Conservation (phyloP, 2,888 invertebrate species). For the Eupithecia pulchellata region DNA sequence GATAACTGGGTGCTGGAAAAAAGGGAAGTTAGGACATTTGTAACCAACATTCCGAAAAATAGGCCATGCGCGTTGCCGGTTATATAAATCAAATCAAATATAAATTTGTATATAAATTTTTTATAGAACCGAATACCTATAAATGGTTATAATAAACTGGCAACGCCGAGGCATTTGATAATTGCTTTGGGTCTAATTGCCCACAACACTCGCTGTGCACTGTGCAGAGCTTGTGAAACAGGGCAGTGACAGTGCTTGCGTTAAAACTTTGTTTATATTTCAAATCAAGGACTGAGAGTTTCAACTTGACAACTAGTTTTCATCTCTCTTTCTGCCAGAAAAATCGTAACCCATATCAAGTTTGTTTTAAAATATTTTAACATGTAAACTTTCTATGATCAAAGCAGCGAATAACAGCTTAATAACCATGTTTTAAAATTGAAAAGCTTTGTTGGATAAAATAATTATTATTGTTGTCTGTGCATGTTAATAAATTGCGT, state of each 20-base stretch:
- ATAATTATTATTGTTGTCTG: conserved; percentile 38
- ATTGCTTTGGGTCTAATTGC: background rate
- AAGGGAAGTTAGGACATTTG: background rate
- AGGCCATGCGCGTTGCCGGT: too few species aligned
- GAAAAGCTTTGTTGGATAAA: conserved; percentile 38
- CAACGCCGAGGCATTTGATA: background rate
- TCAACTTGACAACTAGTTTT: background rate
- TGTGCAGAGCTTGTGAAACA: background rate
- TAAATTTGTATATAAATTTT: too few species aligned
- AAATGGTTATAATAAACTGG: too few species aligned
- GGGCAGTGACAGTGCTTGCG: background rate
- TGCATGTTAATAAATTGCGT: conserved; percentile 33
- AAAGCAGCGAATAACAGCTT: conserved; percentile 3
- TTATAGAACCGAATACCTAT: too few species aligned
- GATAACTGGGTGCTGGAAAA: conserved; percentile 82
- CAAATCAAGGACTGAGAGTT: background rate
- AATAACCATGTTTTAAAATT: conserved; percentile 24
- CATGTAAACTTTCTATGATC: background rate
- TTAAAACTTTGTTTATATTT: background rate
- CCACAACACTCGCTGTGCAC: background rate
- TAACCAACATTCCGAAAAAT: background rate
- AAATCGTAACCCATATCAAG: background rate
- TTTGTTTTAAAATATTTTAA: background rate
- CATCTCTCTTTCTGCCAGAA: background rate
- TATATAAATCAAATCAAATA: too few species aligned